Base-by-base conservation (phyloP, 2,797 vertebrate genomes). In the Chaetophractus vellerosus region DNA sequence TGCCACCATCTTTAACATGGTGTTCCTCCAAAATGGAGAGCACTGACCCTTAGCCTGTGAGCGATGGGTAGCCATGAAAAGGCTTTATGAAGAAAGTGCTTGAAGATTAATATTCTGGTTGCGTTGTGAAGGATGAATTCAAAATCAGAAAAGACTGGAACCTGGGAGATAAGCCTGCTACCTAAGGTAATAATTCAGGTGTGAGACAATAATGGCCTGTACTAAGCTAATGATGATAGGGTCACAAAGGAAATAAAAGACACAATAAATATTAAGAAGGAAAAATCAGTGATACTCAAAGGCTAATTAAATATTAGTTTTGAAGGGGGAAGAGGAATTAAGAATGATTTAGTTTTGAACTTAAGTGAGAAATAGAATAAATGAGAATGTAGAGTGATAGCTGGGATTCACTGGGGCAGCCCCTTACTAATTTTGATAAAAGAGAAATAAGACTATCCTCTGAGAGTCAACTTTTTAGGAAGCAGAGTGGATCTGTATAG, bases 261-360 rank as follows among this genome's bases (percentile, higher is more conserved):
- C 5, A 2, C 4, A 59, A 63, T 41, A 68, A 57, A 28, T 12
- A 3, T 2, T 31, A 52, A 72, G 69, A 87, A 63, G 24, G 31
- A 38, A 61, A 69, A 18, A 50, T 48, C 52, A 80, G 11, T 55
- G 9, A 12, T 80, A 45, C 21, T 50, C 76, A 48, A n/a, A 26
- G 16, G 1, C 3, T 36, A 21, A 69, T 36, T 69, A 33, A 69
- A 0, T 79, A 18, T 41, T 50, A 9, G 48, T 36, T 38, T 74
- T 14, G 61, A 64, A 55, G 75, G 36, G 31, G 50, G 14, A 38
- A 8, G 24, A 69, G 18, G n/a, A 59, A 4, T 9, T 24, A 61
- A 72, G 16, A 79, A 33, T 41, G 26, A 45, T 21, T 84, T 87
- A 48, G 81, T 36, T 69, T 76, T 63, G 71, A 93, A 91, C 26